Percentiles rank a stretch among this genome's conserved stretches.
Evolutionary conservation across 2,797 vertebrate species (phyloP).

Genomic region (Streptopelia turtur): DNA sequence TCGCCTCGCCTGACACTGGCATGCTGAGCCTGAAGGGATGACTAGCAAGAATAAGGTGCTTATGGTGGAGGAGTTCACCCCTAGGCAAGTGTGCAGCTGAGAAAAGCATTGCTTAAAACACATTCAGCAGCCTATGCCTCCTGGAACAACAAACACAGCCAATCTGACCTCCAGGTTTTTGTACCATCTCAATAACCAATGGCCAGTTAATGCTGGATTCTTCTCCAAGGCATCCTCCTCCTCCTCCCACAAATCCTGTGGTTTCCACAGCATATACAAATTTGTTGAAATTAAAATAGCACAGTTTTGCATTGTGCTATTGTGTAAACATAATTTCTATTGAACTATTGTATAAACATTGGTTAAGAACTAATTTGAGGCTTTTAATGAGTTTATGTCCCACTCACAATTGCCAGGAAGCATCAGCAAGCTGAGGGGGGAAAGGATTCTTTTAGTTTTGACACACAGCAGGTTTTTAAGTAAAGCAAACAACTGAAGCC

Average conservation of each 20-base stretch:
- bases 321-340: constrained; percentile 26
- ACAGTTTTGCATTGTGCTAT: not conserved
- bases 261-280: not conserved
- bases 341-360: constrained; percentile 27
- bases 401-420: not conserved
- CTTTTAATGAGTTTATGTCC: constrained; percentile 14
- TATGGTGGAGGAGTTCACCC: not conserved
- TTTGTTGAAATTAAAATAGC: constrained; percentile 12
- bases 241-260: not conserved
- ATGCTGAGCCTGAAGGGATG: not conserved
- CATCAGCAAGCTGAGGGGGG: not conserved
- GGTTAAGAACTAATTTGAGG: not conserved
- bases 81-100: not conserved
- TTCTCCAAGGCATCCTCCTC: not conserved
- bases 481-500: not conserved
- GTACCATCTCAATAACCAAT: not conserved
- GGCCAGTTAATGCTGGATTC: not conserved
- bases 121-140: not conserved
- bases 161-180: not conserved
- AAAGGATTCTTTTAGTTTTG: not conserved
- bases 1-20: not conserved
- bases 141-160: not conserved
- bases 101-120: not conserved
- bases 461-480: not conserved
- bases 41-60: not conserved